A percentile compares a stretch with the other conserved stretches of the same genome.
Evolutionary conservation across 1,140 invertebrate species (phyloP).

Genomic region (Rhopalosiphum maidis): DNA sequence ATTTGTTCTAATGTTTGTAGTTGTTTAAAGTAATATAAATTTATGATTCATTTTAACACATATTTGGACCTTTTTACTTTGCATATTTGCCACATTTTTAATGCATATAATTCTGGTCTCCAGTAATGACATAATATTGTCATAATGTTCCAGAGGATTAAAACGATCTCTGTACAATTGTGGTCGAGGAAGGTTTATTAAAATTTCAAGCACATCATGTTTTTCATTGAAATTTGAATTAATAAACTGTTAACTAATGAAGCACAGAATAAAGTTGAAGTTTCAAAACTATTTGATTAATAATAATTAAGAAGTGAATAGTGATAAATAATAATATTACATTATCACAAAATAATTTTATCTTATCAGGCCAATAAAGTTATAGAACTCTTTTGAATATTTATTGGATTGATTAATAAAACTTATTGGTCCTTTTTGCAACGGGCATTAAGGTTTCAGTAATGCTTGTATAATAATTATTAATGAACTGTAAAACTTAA

Average conservation of each 20-base stretch:
- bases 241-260: background rate
- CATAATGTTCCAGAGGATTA: background rate
- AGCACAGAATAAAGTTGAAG: background rate
- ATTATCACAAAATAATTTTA: background rate
- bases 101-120: too few relatives aligned
- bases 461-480: too few relatives aligned
- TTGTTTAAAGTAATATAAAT: too few relatives aligned
- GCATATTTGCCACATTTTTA: too few relatives aligned
- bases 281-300: background rate
- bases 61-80: too few relatives aligned
- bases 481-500: too few relatives aligned
- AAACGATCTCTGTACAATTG: background rate
- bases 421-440: background rate
- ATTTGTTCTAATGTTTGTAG: too few relatives aligned
- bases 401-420: background rate
- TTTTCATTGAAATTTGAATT: background rate
- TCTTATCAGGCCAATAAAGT: background rate
- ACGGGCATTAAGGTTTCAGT: too few relatives aligned
- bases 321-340: slow-evolving; percentile 16
- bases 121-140: background rate
- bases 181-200: slow-evolving; percentile 24
- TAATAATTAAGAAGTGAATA: too few relatives aligned
- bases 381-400: background rate
- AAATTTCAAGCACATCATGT: background rate
- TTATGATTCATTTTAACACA: too few relatives aligned